Evolutionary conservation across 2,888 invertebrate species (phyloP).

Genomic region (Zelleria hepariella): DNA sequence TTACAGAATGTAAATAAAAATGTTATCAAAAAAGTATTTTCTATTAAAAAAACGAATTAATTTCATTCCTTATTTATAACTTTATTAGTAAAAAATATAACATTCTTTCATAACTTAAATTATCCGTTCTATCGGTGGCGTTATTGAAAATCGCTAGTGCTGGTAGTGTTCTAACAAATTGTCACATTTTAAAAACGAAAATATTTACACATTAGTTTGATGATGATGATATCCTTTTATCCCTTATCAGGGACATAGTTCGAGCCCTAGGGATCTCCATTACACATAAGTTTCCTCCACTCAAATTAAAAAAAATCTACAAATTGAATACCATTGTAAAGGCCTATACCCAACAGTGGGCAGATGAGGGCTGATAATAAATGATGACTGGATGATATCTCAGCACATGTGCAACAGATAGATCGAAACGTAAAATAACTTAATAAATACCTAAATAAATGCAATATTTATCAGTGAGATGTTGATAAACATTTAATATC

Average conservation of each 20-base stretch:
- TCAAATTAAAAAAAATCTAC: background rate
- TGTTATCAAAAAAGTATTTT: slow-evolving; percentile 17
- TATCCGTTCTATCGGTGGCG: background rate
- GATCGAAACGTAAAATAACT: background rate
- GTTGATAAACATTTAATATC: too few species aligned
- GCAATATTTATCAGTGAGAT: background rate
- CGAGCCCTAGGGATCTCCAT: too few species aligned
- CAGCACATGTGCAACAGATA: too few species aligned
- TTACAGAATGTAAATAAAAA: slow-evolving; percentile 31
- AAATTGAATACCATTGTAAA: background rate
- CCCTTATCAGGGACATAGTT: too few species aligned
- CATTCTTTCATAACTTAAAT: background rate
- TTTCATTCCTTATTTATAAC: background rate
- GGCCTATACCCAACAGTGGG: too few species aligned
- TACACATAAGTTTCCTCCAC: background rate
- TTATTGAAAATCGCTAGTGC: background rate
- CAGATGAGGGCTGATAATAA: too few species aligned
- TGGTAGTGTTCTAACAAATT: background rate
- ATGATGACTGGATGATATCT: too few species aligned
- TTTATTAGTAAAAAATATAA: slow-evolving; percentile 1
- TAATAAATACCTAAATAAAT: background rate
- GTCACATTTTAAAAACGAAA: background rate
- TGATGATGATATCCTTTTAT: too few species aligned
- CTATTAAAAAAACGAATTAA: background rate
- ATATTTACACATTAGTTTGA: background rate